A percentile compares a stretch with the other conserved stretches of the same genome.
Evolutionary conservation across 2,888 invertebrate species (phyloP).

Genomic region (Alentia gelatinosa): DNA sequence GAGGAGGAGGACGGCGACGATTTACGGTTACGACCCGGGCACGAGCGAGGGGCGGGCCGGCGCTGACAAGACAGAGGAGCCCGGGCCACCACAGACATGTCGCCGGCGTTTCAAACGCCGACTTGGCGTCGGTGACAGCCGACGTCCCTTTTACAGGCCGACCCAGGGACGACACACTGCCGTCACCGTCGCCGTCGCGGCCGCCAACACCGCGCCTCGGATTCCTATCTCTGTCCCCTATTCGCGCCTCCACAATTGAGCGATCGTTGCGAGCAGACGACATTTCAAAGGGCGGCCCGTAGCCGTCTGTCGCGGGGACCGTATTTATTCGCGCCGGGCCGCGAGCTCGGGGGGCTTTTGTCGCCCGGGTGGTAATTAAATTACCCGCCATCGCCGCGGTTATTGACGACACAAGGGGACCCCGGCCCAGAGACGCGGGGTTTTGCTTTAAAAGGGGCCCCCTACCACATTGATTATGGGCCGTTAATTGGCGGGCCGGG

Average conservation of each 20-base stretch:
- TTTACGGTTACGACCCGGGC: background rate
- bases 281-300: background rate
- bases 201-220: background rate
- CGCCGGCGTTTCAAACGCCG: background rate
- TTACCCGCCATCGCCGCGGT: slow-evolving; percentile 26
- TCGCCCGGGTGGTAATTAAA: slow-evolving; percentile 14
- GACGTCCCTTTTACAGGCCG: background rate
- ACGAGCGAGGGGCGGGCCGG: background rate
- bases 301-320: background rate
- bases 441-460: background rate
- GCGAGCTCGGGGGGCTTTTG: slow-evolving; percentile 21
- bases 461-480: slow-evolving; percentile 39
- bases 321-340: background rate
- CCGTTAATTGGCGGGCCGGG: slow-evolving; percentile 7
- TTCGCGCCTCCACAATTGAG: slow-evolving; percentile 40
- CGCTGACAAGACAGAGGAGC: background rate
- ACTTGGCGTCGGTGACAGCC: background rate
- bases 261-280: slow-evolving; percentile 24
- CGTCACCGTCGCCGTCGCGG: background rate
- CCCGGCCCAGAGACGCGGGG: background rate
- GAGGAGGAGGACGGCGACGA: no score
- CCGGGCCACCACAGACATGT: background rate
- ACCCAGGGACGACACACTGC: background rate
- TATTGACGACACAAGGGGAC: slow-evolving; percentile 34
- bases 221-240: slow-evolving; percentile 9